A percentile compares a stretch with the other conserved stretches of the same genome.
Conservation (phyloP, 2,888 invertebrate species). For the Philereme transversata region DNA sequence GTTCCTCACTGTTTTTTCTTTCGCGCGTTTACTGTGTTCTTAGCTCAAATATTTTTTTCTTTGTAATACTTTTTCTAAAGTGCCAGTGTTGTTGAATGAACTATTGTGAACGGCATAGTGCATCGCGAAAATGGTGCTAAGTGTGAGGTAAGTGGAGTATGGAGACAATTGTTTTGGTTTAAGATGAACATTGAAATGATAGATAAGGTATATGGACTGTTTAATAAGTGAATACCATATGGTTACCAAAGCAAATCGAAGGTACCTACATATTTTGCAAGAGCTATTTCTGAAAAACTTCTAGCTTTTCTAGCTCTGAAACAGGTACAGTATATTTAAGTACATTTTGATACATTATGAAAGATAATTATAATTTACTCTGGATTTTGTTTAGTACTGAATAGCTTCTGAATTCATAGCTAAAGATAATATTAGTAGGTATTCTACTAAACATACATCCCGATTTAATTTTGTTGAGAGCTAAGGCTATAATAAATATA, state of each 20-base stretch:
- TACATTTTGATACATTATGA: too few species aligned
- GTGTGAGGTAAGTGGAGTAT: slow-evolving; percentile 70
- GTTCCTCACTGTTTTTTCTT: slow-evolving; percentile 22
- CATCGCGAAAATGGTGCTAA: slow-evolving; percentile 70
- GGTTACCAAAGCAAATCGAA: slow-evolving; percentile 17
- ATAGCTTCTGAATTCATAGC: too few species aligned
- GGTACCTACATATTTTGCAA: background rate
- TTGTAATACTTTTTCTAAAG: slow-evolving; percentile 10
- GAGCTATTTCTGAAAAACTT: too few species aligned
- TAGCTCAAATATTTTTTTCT: slow-evolving; percentile 9
- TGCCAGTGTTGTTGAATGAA: slow-evolving; percentile 47
- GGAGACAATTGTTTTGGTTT: slow-evolving; percentile 36
- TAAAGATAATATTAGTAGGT: too few species aligned
- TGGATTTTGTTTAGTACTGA: too few species aligned
- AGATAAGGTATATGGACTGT: slow-evolving; percentile 4
- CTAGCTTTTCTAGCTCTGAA: too few species aligned
- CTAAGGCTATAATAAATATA: too few species aligned
- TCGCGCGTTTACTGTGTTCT: slow-evolving; percentile 33
- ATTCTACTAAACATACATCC: too few species aligned
- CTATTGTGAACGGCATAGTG: slow-evolving; percentile 45
- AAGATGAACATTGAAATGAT: slow-evolving; percentile 35
- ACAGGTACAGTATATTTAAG: too few species aligned
- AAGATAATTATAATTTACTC: too few species aligned
- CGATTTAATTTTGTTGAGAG: too few species aligned
- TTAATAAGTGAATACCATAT: background rate